These are phyloP conservation scores for Pipistrellus pipistrellus DNA, from an alignment of 2,797 vertebrate genomes.

Conservation along the genomic window DNA sequence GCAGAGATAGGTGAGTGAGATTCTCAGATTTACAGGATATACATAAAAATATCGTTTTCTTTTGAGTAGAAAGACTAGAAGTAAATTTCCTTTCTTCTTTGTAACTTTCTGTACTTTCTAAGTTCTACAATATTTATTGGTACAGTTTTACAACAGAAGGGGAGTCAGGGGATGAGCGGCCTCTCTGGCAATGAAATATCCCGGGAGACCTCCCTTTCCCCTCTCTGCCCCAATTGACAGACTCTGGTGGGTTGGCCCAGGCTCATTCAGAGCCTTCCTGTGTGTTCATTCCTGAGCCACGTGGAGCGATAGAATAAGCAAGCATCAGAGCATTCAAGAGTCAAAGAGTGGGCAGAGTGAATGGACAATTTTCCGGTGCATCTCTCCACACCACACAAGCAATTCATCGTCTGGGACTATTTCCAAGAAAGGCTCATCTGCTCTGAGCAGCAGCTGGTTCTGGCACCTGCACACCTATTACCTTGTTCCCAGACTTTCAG, in stretches of 20 bases:
- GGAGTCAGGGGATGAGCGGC: background rate
- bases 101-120: slow-evolving; percentile 1
- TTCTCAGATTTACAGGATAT: background rate
- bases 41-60: slow-evolving; percentile 10
- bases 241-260: accelerated
- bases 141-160: background rate
- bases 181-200: background rate
- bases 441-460: slow-evolving; percentile 75
- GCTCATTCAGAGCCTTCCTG: background rate
- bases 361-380: slow-evolving; percentile 83
- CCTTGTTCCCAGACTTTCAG: slow-evolving; percentile 80
- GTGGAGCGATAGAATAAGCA: background rate
- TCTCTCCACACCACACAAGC: slow-evolving; percentile 79
- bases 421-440: slow-evolving; percentile 86
- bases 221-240: background rate
- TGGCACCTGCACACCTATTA: slow-evolving; percentile 75
- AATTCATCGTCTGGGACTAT: slow-evolving; percentile 82
- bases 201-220: no score
- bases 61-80: slow-evolving; percentile 2
- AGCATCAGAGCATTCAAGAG: slow-evolving; percentile 70
- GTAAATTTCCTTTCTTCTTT: background rate
- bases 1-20: background rate
- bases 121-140: background rate
- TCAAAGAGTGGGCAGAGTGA: slow-evolving; percentile 71
- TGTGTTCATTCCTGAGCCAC: background rate